phyloP scores from a whole-genome alignment of 2,113 vertebrate species.

The Embiotoca jacksoni region DNA sequence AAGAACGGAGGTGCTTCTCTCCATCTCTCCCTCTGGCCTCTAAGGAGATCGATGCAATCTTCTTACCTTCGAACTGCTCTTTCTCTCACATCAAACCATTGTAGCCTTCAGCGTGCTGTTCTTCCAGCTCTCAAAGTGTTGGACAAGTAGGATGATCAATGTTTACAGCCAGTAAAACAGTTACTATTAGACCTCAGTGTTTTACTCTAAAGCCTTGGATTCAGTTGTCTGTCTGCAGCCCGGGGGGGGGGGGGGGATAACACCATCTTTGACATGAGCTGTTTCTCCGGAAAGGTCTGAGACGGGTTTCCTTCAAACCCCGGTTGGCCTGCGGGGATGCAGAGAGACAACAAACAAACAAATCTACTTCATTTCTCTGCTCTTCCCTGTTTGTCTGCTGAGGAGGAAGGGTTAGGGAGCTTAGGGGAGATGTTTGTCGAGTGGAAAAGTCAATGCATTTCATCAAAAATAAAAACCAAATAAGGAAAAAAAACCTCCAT shows the following conservation, averaged over 20 bases:
- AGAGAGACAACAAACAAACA: constrained; percentile 58
- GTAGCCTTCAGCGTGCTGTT: constrained; percentile 54
- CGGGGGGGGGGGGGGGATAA: constrained; percentile 14
- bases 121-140: constrained; percentile 57
- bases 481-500: constrained; percentile 30
- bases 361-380: constrained; percentile 43
- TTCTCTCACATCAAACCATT: constrained; percentile 68
- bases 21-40: constrained; percentile 27
- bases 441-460: constrained; percentile 52
- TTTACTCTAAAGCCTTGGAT: constrained; percentile 65
- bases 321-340: constrained; percentile 27
- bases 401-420: constrained; percentile 24
- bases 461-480: constrained; percentile 26
- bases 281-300: constrained; percentile 57
- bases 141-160: constrained; percentile 74
- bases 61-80: constrained; percentile 71
- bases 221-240: constrained; percentile 49
- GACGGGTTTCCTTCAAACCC: constrained; percentile 49
- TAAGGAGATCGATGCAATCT: constrained; percentile 64
- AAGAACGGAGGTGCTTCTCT: constrained; percentile 13
- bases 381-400: constrained; percentile 6
- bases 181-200: constrained; percentile 58
- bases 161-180: constrained; percentile 64
- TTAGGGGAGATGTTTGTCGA: constrained; percentile 41
- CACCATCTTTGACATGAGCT: constrained; percentile 56